Evolutionary conservation across 2,888 invertebrate species (phyloP).

Genomic region (Metellina segmentata): DNA sequence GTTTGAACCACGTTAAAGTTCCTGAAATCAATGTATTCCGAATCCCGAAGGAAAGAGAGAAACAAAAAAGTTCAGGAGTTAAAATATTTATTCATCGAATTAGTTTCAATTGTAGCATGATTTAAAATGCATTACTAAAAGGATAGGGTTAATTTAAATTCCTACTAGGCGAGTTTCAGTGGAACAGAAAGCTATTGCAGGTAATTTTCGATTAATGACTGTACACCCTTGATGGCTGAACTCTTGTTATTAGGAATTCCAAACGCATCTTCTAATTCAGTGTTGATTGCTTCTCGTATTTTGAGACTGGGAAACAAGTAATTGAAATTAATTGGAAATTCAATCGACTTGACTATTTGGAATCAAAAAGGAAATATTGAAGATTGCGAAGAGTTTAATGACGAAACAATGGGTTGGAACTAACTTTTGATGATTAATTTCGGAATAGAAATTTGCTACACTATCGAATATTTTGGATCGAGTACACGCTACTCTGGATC

Average conservation of each 20-base stretch:
- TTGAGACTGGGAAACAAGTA: background rate
- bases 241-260: constrained; percentile 31
- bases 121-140: constrained; percentile 25
- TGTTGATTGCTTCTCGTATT: constrained; percentile 11
- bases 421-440: no score
- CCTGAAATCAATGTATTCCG: background rate
- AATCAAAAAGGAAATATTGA: background rate
- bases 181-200: constrained; percentile 25
- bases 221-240: background rate
- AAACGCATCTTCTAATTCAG: background rate
- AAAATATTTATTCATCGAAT: constrained; percentile 21
- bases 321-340: constrained; percentile 23
- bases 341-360: background rate
- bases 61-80: background rate
- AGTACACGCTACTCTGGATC: no score
- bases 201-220: constrained; percentile 44
- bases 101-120: constrained; percentile 8
- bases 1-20: no score
- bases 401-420: no score
- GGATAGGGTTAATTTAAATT: constrained; percentile 35
- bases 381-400: background rate
- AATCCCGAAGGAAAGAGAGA: background rate
- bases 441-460: no score
- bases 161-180: background rate
- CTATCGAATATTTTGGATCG: no score